phyloP scores from a whole-genome alignment of 1,140 invertebrate species.

The Lethocerus indicus region DNA sequence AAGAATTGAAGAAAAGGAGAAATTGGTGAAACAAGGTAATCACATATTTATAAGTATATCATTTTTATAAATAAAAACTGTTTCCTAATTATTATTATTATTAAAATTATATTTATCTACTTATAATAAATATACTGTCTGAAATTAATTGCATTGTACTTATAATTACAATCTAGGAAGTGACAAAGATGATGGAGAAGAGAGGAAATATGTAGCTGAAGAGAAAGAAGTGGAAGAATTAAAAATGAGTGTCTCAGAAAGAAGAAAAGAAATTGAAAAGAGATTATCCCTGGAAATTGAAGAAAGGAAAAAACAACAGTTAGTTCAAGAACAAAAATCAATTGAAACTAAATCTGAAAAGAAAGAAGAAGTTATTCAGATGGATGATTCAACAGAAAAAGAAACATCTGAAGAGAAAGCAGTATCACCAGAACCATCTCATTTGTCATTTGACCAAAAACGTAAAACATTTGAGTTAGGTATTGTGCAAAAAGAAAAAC shows the following conservation, averaged over 20 bases:
- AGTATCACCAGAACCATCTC: conserved; percentile 15
- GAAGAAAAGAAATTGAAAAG: conserved; percentile 49
- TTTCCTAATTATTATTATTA: neutral
- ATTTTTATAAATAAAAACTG: neutral
- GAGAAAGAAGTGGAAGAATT: conserved; percentile 24
- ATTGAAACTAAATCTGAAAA: conserved; percentile 31
- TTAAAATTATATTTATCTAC: neutral
- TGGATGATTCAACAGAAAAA: conserved; percentile 46
- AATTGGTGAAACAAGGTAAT: neutral
- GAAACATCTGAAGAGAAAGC: conserved; percentile 16
- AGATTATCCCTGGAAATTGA: conserved; percentile 38
- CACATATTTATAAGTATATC: neutral
- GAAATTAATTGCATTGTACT: neutral
- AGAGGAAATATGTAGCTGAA: conserved; percentile 33
- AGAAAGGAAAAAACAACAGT: conserved; percentile 25
- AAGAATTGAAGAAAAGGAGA: too few relatives aligned
- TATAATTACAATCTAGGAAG: conserved; percentile 20
- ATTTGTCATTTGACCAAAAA: conserved; percentile 20
- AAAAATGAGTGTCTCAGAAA: conserved; percentile 45
- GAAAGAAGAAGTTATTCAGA: conserved; percentile 40
- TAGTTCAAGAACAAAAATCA: conserved; percentile 7
- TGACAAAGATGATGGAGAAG: conserved; percentile 41
- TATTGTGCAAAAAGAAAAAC: neutral
- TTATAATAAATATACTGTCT: neutral
- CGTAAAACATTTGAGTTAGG: conserved; percentile 19